Conservation (phyloP, 2,113 vertebrate species). For the Periophthalmus modestus region DNA sequence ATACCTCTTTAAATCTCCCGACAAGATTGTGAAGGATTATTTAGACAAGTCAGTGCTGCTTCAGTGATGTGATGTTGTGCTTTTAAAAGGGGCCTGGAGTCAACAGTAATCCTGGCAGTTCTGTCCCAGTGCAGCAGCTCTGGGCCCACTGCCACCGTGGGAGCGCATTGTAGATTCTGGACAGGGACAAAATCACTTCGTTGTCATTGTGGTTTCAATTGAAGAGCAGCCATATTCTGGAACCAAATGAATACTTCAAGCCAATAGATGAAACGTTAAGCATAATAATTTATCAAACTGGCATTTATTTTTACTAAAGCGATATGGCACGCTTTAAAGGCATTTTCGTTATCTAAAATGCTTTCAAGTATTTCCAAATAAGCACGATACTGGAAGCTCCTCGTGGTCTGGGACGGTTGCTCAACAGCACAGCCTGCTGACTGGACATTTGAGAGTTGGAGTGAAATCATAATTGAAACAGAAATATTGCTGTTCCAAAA, state of each 20-base stretch:
- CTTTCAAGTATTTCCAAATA: background rate
- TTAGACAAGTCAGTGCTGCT: constrained; percentile 20
- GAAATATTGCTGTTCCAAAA: background rate
- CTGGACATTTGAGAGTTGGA: background rate
- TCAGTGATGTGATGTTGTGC: constrained; percentile 29
- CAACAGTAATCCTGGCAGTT: constrained; percentile 55
- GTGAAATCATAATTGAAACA: background rate
- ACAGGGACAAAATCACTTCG: constrained; percentile 21
- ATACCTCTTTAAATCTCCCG: constrained; percentile 19
- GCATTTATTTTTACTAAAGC: constrained; percentile 1
- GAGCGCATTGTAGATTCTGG: constrained; percentile 27
- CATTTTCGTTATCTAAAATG: background rate
- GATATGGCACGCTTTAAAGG: background rate
- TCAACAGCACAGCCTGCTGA: background rate
- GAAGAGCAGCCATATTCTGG: background rate
- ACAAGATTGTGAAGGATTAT: constrained; percentile 20
- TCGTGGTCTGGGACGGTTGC: background rate
- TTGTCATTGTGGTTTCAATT: constrained; percentile 14
- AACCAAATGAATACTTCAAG: background rate
- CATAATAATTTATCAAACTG: background rate
- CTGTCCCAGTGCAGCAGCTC: constrained; percentile 41
- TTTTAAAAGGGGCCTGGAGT: constrained; percentile 46
- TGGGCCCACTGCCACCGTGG: constrained; percentile 45
- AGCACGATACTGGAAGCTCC: background rate
- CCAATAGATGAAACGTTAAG: background rate